phyloP scores from a whole-genome alignment of 2,113 vertebrate species.

The Merops nubicus region DNA sequence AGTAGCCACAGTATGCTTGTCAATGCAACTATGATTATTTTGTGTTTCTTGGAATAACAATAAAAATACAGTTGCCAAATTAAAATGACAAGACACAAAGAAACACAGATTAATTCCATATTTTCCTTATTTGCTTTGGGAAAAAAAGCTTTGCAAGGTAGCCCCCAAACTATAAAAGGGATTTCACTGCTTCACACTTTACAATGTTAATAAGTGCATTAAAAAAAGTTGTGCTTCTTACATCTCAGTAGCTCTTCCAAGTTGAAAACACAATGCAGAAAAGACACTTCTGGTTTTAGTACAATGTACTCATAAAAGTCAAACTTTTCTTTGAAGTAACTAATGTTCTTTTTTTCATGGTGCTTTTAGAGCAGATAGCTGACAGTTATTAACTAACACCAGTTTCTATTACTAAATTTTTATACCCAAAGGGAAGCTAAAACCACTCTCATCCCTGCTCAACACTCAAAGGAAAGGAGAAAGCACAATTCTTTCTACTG shows the following conservation, averaged over 20 bases:
- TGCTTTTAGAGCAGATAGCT: neutral
- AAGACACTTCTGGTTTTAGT: neutral
- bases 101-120: neutral
- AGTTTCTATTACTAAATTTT: neutral
- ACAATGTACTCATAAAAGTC: neutral
- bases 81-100: neutral
- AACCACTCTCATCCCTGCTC: neutral
- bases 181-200: neutral
- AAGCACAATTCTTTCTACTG: neutral
- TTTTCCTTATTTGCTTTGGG: neutral
- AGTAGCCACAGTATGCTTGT: neutral
- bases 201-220: neutral
- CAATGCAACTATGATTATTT: neutral
- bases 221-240: neutral
- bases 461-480: neutral
- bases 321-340: neutral
- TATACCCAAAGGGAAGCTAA: neutral
- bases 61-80: neutral
- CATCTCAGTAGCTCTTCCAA: neutral
- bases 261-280: neutral
- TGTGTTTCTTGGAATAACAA: neutral
- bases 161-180: neutral
- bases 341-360: neutral
- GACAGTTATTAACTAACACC: neutral
- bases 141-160: neutral